These are phyloP conservation scores for Mus spretus DNA, from an alignment of 2,797 vertebrate species.

Conservation along the genomic window DNA sequence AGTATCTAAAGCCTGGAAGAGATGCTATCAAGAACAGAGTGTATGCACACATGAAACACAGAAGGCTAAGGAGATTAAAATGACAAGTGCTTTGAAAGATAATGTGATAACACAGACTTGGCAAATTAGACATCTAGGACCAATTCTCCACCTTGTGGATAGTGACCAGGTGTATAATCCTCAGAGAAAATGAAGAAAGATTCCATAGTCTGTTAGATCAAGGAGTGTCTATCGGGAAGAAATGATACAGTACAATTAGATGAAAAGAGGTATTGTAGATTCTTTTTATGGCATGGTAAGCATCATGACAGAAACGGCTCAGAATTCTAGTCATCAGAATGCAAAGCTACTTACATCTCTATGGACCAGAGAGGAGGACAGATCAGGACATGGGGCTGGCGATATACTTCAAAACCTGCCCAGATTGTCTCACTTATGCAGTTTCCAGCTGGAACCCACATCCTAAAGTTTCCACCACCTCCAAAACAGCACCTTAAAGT, in stretches of 20 bases:
- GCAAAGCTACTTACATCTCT: neutral
- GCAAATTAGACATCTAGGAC: neutral
- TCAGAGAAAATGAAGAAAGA: neutral
- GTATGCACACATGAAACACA: too few species aligned
- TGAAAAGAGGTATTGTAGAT: neutral
- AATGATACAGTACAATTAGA: neutral
- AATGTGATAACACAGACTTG: neutral
- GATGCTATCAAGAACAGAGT: neutral
- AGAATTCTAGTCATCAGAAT: too few species aligned
- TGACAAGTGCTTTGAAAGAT: neutral
- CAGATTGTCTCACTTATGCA: neutral
- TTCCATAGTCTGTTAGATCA: neutral
- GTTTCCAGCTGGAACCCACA: neutral
- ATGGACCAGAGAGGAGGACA: neutral
- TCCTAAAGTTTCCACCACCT: neutral
- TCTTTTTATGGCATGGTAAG: neutral
- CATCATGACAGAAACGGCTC: neutral
- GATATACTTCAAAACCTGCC: neutral
- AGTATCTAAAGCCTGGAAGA: neutral
- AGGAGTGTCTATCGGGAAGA: neutral
- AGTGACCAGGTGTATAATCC: neutral
- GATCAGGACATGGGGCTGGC: neutral
- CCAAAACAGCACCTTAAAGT: neutral
- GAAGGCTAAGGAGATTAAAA: neutral
- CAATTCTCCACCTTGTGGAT: neutral